Conservation (phyloP, 2,888 invertebrate species). For the Drosophila mettleri region DNA sequence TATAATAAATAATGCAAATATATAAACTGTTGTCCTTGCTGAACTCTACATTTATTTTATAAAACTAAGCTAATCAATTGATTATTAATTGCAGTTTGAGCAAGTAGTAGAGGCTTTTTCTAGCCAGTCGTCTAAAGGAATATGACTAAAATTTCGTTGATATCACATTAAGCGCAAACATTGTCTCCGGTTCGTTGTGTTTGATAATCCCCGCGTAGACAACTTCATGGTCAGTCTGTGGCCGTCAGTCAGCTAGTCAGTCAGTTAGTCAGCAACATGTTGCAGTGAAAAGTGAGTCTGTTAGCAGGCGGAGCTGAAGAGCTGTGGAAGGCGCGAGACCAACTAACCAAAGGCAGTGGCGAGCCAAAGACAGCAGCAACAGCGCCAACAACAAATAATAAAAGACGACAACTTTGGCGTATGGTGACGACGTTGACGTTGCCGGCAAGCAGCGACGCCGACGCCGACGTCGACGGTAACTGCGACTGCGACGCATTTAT, state of each 20-base stretch:
- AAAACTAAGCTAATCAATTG: too few species aligned
- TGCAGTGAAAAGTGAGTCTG: slow-evolving; percentile 75
- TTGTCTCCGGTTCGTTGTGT: slow-evolving; percentile 44
- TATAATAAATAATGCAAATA: too few species aligned
- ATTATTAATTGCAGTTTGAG: too few species aligned
- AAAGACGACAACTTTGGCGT: slow-evolving; percentile 66
- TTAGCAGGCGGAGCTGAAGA: slow-evolving; percentile 23
- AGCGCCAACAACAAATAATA: slow-evolving; percentile 64
- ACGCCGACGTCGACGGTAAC: slow-evolving; percentile 13
- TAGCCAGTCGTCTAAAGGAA: background rate
- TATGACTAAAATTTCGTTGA: slow-evolving; percentile 5
- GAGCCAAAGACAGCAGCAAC: slow-evolving; percentile 29
- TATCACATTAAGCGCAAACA: slow-evolving; percentile 30
- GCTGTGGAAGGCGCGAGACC: slow-evolving; percentile 18
- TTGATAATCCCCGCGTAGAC: slow-evolving; percentile 52
- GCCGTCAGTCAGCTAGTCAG: slow-evolving; percentile 38
- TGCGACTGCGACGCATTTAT: slow-evolving; percentile 55
- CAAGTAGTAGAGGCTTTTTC: background rate
- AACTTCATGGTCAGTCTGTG: slow-evolving; percentile 38
- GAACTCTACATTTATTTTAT: too few species aligned
- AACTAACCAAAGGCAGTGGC: slow-evolving; percentile 22
- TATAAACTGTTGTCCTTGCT: too few species aligned
- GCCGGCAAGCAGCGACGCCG: slow-evolving; percentile 43
- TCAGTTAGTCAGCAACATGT: slow-evolving; percentile 61
- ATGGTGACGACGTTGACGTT: slow-evolving; percentile 41